Conservation (phyloP, 2,888 invertebrate genomes). For the Luperina nickerlii region DNA sequence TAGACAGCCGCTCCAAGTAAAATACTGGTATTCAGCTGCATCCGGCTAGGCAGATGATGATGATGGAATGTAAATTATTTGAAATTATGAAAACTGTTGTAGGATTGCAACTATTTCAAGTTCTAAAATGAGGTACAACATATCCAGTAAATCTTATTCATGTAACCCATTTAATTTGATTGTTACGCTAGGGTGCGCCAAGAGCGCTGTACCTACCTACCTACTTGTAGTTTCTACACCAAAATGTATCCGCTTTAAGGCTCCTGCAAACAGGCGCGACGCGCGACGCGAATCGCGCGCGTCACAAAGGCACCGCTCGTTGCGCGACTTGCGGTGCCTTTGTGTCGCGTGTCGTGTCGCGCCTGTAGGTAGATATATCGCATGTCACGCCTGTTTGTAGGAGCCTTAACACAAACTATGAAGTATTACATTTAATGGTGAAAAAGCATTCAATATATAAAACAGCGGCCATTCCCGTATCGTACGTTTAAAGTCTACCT, state of each 20-base stretch:
- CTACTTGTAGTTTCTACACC: slow-evolving; percentile 8
- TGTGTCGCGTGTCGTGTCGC: too few species aligned
- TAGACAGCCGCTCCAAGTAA: too few species aligned
- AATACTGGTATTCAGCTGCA: too few species aligned
- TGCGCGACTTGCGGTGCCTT: too few species aligned
- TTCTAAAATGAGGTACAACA: background rate
- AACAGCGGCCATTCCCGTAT: background rate
- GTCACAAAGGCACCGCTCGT: too few species aligned
- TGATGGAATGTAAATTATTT: background rate
- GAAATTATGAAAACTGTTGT: background rate
- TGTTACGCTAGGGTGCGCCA: slow-evolving; percentile 57
- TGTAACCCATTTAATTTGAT: slow-evolving; percentile 27
- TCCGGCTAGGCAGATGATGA: too few species aligned
- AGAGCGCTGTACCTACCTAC: background rate
- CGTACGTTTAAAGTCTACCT: background rate
- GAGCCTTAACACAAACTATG: background rate
- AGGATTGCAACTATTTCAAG: background rate
- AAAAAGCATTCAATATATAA: background rate
- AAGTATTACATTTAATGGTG: background rate
- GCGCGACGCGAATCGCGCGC: too few species aligned
- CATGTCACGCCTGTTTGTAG: too few species aligned
- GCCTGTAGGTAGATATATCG: too few species aligned
- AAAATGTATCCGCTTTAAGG: slow-evolving; percentile 41
- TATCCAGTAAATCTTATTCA: slow-evolving; percentile 24
- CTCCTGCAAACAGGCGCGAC: too few species aligned